Conservation (phyloP, 1,140 invertebrate species). For the Bombus waltoni region DNA sequence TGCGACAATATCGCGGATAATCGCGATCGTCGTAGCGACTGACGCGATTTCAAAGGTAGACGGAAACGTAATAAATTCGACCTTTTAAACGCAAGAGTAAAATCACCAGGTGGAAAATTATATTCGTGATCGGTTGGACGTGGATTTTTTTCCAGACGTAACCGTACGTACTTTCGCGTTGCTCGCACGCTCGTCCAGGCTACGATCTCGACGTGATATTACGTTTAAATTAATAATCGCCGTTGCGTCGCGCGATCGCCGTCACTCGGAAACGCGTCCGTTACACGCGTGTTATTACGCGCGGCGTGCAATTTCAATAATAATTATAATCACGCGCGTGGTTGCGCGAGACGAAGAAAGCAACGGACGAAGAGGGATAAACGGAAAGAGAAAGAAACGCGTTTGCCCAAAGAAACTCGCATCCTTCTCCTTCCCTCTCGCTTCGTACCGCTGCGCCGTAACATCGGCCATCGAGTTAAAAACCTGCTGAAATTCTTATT, state of each 20-base stretch:
- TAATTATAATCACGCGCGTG: slow-evolving; percentile 41
- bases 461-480: not conserved
- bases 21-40: fast-evolving
- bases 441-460: not conserved
- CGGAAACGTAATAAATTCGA: no score
- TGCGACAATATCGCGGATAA: no score
- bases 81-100: no score
- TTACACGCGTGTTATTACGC: slow-evolving; percentile 46
- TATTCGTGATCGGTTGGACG: not conserved
- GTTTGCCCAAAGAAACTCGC: not conserved
- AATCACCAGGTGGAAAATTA: not conserved
- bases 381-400: not conserved
- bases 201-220: slow-evolving; percentile 30
- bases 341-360: not conserved
- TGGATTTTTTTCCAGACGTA: not conserved
- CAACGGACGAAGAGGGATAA: no score
- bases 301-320: slow-evolving; percentile 48
- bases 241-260: slow-evolving; percentile 46
- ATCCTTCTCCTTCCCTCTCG: not conserved
- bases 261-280: slow-evolving; percentile 44
- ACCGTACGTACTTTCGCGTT: fast-evolving
- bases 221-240: slow-evolving; percentile 50
- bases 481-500: not conserved
- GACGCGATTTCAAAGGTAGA: no score
- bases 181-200: not conserved